Evolutionary conservation across 2,888 invertebrate species (phyloP).

Genomic region (Amphipoea lucens): DNA sequence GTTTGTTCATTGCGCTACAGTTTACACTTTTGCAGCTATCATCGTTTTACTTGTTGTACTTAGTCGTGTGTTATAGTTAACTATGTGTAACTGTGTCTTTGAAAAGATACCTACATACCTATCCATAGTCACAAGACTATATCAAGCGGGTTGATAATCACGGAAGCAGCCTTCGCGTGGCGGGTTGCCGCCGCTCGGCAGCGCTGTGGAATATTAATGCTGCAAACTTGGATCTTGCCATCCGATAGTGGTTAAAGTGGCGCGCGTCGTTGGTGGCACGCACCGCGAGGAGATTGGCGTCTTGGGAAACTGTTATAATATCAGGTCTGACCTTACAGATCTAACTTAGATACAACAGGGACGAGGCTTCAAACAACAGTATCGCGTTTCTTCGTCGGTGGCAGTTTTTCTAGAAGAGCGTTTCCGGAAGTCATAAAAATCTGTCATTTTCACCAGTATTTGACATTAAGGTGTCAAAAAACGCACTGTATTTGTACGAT

Average conservation of each 20-base stretch:
- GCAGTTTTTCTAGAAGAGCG: no score
- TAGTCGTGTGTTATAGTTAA: no score
- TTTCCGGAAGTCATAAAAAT: no score
- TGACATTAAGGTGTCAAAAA: no score
- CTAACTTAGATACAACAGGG: neutral
- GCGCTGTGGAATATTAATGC: conserved; percentile 48
- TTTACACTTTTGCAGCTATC: no score
- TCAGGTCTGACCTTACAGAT: conserved; percentile 9
- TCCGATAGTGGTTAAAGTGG: conserved; percentile 40
- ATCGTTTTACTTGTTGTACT: no score
- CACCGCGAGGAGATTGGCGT: conserved; percentile 14
- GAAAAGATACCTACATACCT: neutral
- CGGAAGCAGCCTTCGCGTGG: conserved; percentile 11
- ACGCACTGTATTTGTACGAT: no score
- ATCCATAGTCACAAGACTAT: neutral
- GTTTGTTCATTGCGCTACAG: no score
- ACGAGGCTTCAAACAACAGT: no score
- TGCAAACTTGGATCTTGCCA: conserved; percentile 42
- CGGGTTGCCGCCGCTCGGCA: conserved; percentile 1
- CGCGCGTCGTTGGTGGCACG: conserved; percentile 23
- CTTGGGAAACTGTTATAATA: conserved; percentile 31
- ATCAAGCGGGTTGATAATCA: conserved; percentile 41
- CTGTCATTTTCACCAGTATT: no score
- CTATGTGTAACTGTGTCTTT: neutral
- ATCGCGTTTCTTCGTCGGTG: no score